Conservation (phyloP, 1,140 invertebrate species). For the Philopotamus ludificatus region DNA sequence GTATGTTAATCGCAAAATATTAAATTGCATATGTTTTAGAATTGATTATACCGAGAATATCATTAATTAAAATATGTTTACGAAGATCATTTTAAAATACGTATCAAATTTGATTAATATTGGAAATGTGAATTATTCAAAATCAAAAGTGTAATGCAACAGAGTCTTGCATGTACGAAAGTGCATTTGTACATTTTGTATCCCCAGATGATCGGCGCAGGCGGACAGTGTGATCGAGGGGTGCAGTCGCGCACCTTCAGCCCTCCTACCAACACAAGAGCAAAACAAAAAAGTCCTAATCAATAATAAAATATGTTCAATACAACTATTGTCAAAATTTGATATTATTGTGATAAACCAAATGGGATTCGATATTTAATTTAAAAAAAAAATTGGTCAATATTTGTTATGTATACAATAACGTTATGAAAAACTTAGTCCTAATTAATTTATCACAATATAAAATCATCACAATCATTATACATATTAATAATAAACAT, state of each 20-base stretch:
- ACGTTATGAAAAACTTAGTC: no score
- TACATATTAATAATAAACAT: no score
- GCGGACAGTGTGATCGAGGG: conserved; percentile 11
- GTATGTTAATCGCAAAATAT: no score
- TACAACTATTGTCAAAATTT: not conserved
- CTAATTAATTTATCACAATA: no score
- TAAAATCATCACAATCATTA: no score
- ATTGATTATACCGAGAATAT: no score
- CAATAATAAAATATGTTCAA: conserved; percentile 28
- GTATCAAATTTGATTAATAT: conserved; percentile 13
- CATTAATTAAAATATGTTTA: no score
- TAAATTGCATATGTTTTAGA: no score
- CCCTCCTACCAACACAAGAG: conserved; percentile 36
- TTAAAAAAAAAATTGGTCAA: no score
- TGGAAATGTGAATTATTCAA: not conserved
- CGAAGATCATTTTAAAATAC: not conserved
- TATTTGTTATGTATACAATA: no score
- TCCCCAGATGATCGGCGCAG: conserved; percentile 15
- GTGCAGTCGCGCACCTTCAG: conserved; percentile 21
- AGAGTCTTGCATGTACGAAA: conserved; percentile 22
- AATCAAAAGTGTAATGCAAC: conserved; percentile 18
- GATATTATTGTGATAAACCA: not conserved
- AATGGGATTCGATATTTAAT: no score
- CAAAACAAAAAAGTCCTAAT: conserved; percentile 31
- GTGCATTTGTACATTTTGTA: conserved; percentile 30